Conservation (phyloP, 2,797 vertebrate species). For the Melanotaenia boesemani region DNA sequence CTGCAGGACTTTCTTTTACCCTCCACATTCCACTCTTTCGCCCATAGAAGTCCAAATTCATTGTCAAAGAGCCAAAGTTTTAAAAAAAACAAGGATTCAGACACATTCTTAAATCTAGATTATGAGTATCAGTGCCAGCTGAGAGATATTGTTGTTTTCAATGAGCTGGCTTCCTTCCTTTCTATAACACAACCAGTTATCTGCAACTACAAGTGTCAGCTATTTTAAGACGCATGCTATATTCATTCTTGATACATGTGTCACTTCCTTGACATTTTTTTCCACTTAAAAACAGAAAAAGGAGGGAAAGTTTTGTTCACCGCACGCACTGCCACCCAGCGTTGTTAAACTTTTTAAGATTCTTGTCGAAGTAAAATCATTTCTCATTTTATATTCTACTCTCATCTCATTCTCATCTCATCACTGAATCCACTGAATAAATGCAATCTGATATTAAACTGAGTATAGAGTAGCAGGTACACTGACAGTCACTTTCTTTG, state of each 20-base stretch:
- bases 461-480: constrained; percentile 21
- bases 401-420: too few species aligned
- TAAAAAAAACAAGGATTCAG: constrained; percentile 16
- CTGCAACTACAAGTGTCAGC: constrained; percentile 55
- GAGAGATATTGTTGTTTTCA: constrained; percentile 50
- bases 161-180: constrained; percentile 54
- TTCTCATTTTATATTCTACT: constrained; percentile 18
- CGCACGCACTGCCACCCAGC: constrained; percentile 24
- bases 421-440: constrained; percentile 41
- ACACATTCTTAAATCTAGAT: constrained; percentile 34
- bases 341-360: constrained; percentile 38
- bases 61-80: constrained; percentile 22
- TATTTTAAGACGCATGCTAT: constrained; percentile 66
- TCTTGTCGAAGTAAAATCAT: not conserved
- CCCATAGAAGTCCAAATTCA: constrained; percentile 36
- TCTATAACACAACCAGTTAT: constrained; percentile 54
- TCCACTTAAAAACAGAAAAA: constrained; percentile 47
- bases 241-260: constrained; percentile 54
- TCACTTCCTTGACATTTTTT: constrained; percentile 54
- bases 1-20: constrained; percentile 20
- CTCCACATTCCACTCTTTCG: constrained; percentile 29
- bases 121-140: constrained; percentile 31
- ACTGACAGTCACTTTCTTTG: constrained; percentile 33
- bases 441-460: constrained; percentile 35
- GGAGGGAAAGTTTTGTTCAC: constrained; percentile 32